phyloP scores from a whole-genome alignment of 1,140 invertebrate genomes.

The Tigriopus japonicus region DNA sequence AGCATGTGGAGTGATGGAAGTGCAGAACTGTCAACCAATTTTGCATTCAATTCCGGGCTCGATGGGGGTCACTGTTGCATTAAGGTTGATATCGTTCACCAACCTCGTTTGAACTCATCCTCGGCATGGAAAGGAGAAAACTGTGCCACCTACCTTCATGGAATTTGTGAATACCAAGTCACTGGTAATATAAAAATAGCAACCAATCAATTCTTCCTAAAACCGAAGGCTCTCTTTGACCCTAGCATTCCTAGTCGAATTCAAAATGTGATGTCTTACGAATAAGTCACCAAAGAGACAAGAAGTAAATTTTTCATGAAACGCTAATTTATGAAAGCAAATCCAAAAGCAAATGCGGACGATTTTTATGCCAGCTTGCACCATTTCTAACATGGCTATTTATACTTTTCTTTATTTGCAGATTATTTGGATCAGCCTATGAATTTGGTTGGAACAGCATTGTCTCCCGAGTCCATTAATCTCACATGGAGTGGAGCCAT shows the following conservation, averaged over 20 bases:
- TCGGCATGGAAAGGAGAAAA: neutral
- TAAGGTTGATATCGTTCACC: neutral
- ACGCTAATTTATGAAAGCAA: no score
- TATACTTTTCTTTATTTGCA: neutral
- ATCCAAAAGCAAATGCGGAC: no score
- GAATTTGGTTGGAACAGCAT: neutral
- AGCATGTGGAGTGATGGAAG: conserved; percentile 1
- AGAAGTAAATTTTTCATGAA: no score
- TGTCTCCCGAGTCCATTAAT: neutral
- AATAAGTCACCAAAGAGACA: no score
- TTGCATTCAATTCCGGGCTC: neutral
- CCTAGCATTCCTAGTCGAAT: no score
- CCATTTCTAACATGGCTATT: no score
- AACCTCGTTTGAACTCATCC: neutral
- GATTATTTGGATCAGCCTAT: neutral
- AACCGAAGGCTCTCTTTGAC: no score
- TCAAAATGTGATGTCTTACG: no score
- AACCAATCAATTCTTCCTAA: no score
- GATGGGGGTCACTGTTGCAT: neutral
- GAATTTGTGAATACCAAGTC: neutral
- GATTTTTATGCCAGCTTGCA: no score
- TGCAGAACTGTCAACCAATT: neutral
- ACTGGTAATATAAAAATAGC: no score
- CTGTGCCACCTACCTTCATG: neutral
- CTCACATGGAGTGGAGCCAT: neutral